phyloP scores from a whole-genome alignment of 2,113 vertebrate genomes.

The Mandrillus leucophaeus region DNA sequence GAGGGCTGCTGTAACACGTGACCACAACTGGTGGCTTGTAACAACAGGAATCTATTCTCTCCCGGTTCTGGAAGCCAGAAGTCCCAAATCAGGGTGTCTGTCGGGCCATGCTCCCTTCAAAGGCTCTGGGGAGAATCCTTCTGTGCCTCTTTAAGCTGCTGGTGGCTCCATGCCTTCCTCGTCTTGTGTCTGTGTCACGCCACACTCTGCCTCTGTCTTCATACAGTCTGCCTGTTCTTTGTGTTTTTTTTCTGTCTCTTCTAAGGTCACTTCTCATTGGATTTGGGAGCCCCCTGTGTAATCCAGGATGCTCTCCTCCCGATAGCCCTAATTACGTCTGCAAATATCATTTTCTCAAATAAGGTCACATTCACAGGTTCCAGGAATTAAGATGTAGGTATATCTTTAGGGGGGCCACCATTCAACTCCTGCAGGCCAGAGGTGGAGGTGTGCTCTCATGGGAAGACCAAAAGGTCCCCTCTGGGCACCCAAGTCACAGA shows the following conservation, averaged over 20 bases:
- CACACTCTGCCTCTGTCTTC: not conserved
- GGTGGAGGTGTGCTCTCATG: not conserved
- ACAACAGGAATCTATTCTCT: not conserved
- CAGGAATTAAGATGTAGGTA: not conserved
- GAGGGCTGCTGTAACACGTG: not conserved
- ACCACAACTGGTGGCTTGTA: not conserved
- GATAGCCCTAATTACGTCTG: not conserved
- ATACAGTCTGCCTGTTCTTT: not conserved
- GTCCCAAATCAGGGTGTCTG: not conserved
- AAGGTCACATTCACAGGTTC: not conserved
- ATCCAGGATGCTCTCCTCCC: not conserved
- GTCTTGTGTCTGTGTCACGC: not conserved
- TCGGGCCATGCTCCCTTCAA: not conserved
- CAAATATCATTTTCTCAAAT: not conserved
- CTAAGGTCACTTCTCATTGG: not conserved
- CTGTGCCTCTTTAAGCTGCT: not conserved
- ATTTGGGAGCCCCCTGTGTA: not conserved
- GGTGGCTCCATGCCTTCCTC: not conserved
- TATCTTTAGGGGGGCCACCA: not conserved
- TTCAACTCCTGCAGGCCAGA: not conserved
- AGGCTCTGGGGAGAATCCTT: not conserved
- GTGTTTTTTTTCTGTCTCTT: not conserved
- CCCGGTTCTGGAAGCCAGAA: not conserved
- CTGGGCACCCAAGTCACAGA: not conserved
- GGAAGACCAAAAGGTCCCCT: not conserved